Conservation (phyloP, 2,797 vertebrate species). For the Crenichthys baileyi region DNA sequence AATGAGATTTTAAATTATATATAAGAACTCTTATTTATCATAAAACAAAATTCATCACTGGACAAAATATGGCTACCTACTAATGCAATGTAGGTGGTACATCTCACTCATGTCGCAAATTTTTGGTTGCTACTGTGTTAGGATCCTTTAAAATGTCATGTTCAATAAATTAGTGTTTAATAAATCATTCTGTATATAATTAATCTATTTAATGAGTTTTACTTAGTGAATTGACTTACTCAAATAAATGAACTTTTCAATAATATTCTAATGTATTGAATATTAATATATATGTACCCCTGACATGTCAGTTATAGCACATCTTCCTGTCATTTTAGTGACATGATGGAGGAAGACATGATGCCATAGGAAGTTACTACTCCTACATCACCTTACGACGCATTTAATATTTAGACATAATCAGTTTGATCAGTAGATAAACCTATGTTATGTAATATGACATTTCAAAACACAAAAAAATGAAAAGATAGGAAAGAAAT, state of each 20-base stretch:
- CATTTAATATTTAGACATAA: neutral
- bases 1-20: constrained; percentile 1
- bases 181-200: neutral
- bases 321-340: neutral
- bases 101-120: neutral
- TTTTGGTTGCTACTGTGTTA: neutral
- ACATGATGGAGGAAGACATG: neutral
- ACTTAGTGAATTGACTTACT: neutral
- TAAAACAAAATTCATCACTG: neutral
- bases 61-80: too few species aligned
- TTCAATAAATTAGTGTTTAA: neutral
- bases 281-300: neutral
- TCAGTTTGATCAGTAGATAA: neutral
- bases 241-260: neutral
- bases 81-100: neutral
- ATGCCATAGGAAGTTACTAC: neutral
- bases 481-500: too few species aligned
- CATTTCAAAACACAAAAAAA: too few species aligned
- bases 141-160: neutral
- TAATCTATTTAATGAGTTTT: neutral
- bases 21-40: constrained; percentile 3
- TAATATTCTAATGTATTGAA: neutral
- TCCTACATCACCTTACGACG: too few species aligned
- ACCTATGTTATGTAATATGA: too few species aligned
- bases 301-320: neutral